These are phyloP conservation scores for Triplophysa yarkandensis DNA, from an alignment of 2,797 vertebrate genomes.

Conservation along the genomic window DNA sequence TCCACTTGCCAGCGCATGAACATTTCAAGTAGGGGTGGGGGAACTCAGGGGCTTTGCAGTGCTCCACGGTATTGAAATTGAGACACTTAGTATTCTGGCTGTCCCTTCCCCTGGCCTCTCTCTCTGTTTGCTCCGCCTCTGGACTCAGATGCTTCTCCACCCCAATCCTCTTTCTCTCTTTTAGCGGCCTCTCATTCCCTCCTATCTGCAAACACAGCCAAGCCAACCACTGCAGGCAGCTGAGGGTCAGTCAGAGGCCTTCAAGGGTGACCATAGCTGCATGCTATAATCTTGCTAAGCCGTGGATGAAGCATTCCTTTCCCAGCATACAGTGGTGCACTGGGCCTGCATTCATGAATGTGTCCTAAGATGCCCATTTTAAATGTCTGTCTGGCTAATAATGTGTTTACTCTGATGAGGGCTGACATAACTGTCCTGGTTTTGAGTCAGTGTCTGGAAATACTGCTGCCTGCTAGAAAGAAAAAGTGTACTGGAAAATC, in stretches of 20 bases:
- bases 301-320: slow-evolving; percentile 2
- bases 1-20: slow-evolving; percentile 15
- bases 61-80: slow-evolving; percentile 44
- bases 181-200: slow-evolving; percentile 43
- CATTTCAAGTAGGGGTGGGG: slow-evolving; percentile 24
- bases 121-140: slow-evolving; percentile 30
- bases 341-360: background rate
- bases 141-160: slow-evolving; percentile 6
- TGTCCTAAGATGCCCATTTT: background rate
- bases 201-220: slow-evolving; percentile 6
- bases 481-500: background rate
- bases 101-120: slow-evolving; percentile 37
- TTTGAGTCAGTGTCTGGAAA: background rate
- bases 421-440: background rate
- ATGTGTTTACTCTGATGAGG: background rate
- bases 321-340: background rate
- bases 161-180: slow-evolving; percentile 9
- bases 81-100: slow-evolving; percentile 57
- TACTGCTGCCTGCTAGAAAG: background rate
- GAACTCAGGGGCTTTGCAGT: slow-evolving; percentile 19
- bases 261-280: slow-evolving; percentile 38
- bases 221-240: slow-evolving; percentile 42
- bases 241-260: slow-evolving; percentile 55
- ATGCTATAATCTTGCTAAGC: slow-evolving; percentile 17
- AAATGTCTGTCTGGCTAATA: background rate